Evolutionary conservation across 53 echinoderm and acorn worm species (phyloP).

Genomic region (Apostichopus leukothele): DNA sequence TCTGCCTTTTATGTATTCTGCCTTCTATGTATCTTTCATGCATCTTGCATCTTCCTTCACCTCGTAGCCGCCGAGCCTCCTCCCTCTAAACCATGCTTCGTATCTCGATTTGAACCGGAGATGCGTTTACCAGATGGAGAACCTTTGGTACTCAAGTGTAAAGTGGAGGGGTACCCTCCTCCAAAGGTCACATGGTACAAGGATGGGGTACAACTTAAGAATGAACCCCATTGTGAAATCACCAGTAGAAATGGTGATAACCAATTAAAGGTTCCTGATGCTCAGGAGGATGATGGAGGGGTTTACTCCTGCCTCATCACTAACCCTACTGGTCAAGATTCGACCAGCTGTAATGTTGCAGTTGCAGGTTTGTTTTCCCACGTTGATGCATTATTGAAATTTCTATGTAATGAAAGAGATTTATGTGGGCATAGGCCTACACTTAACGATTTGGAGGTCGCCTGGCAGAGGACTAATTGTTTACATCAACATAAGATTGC

Average conservation of each 20-base stretch:
- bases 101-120: conserved; percentile 48
- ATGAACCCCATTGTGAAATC: conserved; percentile 59
- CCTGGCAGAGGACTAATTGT: no score
- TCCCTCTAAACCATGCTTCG: conserved; percentile 42
- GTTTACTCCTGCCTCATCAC: conserved; percentile 69
- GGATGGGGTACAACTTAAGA: conserved; percentile 69
- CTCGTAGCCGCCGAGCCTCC: conserved; percentile 37
- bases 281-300: conserved; percentile 70
- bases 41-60: conserved; percentile 27
- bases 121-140: conserved; percentile 71
- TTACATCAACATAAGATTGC: no score
- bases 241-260: conserved; percentile 35
- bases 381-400: no score
- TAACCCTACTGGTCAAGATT: conserved; percentile 77
- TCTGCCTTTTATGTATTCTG: background rate
- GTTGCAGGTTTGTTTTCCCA: conserved; percentile 64
- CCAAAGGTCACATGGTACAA: conserved; percentile 85
- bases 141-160: conserved; percentile 68
- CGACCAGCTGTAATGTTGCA: conserved; percentile 63
- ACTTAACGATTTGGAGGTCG: no score
- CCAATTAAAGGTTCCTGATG: conserved; percentile 14
- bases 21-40: background rate
- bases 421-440: no score
- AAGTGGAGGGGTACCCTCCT: conserved; percentile 72
- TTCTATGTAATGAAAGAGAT: no score